Evolutionary conservation across 2,113 vertebrate genomes (phyloP), one percentile per base, ranked within the genome.

Genomic region (Seriola dumerili): DNA sequence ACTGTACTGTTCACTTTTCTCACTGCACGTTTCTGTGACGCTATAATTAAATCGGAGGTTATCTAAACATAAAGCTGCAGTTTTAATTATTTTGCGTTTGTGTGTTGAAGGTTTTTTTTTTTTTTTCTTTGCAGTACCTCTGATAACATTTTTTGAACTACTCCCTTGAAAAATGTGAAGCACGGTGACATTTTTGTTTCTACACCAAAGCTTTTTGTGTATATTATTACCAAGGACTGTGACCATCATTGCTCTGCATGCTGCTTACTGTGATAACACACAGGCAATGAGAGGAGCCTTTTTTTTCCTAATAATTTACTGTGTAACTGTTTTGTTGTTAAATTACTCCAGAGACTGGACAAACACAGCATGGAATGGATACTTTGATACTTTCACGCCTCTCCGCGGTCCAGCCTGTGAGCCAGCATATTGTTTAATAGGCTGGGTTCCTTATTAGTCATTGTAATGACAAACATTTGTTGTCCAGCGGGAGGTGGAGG

Each of bases 401-500:
- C 80, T 85, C 65, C 8, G 3, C 16, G 58, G 36, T 65, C 76
- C 76, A 68, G 67, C 65, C 70, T 73, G 42, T 21, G 80, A 48
- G 69, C 29, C 54, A 64, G 83, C 81, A 76, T 83, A 79, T 87
- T 88, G 78, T 91, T 88, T 81, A 91, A 82, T 79, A 63, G 63
- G 38, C 46, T 52, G 72, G 40, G 72, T 88, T 94, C 89, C 89
- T 93, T 83, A 88, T 88, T 77, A 75, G 76, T 58, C 58, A 21
- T 85, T 82, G 63, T 85, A 82, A 93, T 85, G 85, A 83, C 64
- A 89, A 89, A 87, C 80, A 87, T 86, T 89, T 90, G 66, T 81
- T 81, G 80, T 88, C 82, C 52, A 5, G 42, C 19, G 74, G 86
- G 85, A 87, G 77, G 77, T 76, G 76, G 76, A 76, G 73, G 74